phyloP scores from a whole-genome alignment of 2,888 invertebrate species.

The Eilema caniola region DNA sequence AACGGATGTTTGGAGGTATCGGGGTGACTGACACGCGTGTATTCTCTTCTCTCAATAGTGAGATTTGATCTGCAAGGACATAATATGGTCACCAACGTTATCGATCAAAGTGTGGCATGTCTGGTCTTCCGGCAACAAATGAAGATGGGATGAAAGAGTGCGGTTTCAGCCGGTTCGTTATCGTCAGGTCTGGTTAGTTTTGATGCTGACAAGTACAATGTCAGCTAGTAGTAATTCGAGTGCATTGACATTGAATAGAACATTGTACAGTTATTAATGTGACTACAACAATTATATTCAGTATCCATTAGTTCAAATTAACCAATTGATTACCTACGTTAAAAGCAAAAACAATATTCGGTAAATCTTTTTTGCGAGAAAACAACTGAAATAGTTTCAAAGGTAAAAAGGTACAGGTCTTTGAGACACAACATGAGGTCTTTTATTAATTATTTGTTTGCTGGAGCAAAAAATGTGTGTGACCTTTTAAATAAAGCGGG shows the following conservation, averaged over 20 bases:
- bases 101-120: too few relatives aligned
- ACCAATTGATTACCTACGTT: not conserved
- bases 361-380: slow-evolving; percentile 10
- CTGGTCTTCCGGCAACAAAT: too few relatives aligned
- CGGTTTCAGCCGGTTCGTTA: not conserved
- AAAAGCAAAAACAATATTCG: not conserved
- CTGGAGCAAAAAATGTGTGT: slow-evolving; percentile 35
- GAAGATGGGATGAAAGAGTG: too few relatives aligned
- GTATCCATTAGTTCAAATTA: not conserved
- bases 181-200: too few relatives aligned
- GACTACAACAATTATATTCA: not conserved
- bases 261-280: not conserved
- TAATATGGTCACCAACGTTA: too few relatives aligned
- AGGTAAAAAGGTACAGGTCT: slow-evolving; percentile 38
- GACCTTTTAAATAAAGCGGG: slow-evolving; percentile 46
- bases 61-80: too few relatives aligned
- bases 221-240: too few relatives aligned
- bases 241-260: too few relatives aligned
- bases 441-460: slow-evolving; percentile 40
- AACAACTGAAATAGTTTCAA: slow-evolving; percentile 29
- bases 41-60: too few relatives aligned
- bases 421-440: slow-evolving; percentile 47
- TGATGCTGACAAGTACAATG: too few relatives aligned
- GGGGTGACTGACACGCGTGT: too few relatives aligned
- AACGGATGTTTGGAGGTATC: too few relatives aligned